Evolutionary conservation across 35 echinoderm and acorn worm genomes (phyloP).

Genomic region (Ophioderma brevispina): DNA sequence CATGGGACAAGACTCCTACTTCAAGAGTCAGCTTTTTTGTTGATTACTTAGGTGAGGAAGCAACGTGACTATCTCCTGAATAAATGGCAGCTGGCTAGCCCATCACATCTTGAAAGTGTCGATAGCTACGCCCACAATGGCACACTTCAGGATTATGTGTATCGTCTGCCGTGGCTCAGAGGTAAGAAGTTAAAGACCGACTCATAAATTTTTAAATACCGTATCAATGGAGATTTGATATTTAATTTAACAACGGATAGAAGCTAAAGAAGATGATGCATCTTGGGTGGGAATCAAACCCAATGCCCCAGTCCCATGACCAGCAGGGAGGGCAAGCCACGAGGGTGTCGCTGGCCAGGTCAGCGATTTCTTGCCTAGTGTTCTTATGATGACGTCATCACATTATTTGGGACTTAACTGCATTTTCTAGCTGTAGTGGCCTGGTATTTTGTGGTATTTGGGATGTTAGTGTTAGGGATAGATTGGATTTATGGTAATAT

Average conservation of each 20-base stretch:
- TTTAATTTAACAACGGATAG: neutral
- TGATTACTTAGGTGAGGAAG: neutral
- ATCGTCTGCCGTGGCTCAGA: conserved; percentile 12
- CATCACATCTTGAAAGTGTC: neutral
- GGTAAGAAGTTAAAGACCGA: too few species aligned
- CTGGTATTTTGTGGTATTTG: too few species aligned
- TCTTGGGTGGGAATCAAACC: too few species aligned
- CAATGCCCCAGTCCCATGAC: neutral
- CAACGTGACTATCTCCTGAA: neutral
- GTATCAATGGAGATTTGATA: too few species aligned
- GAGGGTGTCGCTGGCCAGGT: too few species aligned
- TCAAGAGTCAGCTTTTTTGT: neutral
- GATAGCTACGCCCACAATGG: conserved; percentile 23
- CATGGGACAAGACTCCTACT: too few species aligned
- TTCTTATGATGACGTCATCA: neutral
- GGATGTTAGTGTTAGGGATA: too few species aligned
- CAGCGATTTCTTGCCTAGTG: neutral
- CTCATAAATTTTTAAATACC: too few species aligned
- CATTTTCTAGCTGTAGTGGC: neutral
- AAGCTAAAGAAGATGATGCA: too few species aligned
- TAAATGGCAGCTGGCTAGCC: neutral
- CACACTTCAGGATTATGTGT: conserved; percentile 16
- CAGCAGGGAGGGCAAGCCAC: too few species aligned
- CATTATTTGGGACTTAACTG: neutral
- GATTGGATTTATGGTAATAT: too few species aligned